Evolutionary conservation across 2,888 invertebrate genomes (phyloP).

Genomic region (Timema cristinae): DNA sequence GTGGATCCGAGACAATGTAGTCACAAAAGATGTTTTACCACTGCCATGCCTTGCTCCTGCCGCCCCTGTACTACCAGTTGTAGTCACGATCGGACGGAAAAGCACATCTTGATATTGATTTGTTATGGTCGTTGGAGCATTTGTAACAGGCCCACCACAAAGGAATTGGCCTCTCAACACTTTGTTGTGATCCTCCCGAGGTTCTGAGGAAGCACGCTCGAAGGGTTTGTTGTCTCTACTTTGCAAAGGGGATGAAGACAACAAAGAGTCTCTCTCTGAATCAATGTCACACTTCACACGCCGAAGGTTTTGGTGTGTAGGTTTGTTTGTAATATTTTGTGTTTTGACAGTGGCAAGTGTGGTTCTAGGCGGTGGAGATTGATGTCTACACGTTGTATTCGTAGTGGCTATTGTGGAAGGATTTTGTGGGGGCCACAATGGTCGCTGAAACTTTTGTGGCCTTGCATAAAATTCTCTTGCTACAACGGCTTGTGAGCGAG

Average conservation of each 20-base stretch:
- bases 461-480: constrained; percentile 70
- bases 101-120: constrained; percentile 25
- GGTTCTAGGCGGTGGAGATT: constrained; percentile 20
- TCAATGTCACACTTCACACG: constrained; percentile 48
- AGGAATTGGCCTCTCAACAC: constrained; percentile 31
- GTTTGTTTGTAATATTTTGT: constrained; percentile 37
- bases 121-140: constrained; percentile 23
- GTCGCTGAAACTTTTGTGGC: constrained; percentile 69
- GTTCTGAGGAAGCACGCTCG: constrained; percentile 23
- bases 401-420: not conserved
- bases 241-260: constrained; percentile 41
- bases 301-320: constrained; percentile 49
- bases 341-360: constrained; percentile 1
- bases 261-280: constrained; percentile 42
- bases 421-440: constrained; percentile 61
- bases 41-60: constrained; percentile 6
- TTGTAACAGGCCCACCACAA: constrained; percentile 35
- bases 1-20: constrained; percentile 60
- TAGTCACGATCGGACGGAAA: constrained; percentile 34
- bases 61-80: not conserved
- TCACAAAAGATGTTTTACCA: constrained; percentile 49
- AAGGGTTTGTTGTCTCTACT: constrained; percentile 28
- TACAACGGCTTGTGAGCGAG: constrained; percentile 27
- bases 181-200: constrained; percentile 30
- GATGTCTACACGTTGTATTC: constrained; percentile 13